Evolutionary conservation across 2,113 vertebrate genomes (phyloP).

Genomic region (Euleptes europaea): DNA sequence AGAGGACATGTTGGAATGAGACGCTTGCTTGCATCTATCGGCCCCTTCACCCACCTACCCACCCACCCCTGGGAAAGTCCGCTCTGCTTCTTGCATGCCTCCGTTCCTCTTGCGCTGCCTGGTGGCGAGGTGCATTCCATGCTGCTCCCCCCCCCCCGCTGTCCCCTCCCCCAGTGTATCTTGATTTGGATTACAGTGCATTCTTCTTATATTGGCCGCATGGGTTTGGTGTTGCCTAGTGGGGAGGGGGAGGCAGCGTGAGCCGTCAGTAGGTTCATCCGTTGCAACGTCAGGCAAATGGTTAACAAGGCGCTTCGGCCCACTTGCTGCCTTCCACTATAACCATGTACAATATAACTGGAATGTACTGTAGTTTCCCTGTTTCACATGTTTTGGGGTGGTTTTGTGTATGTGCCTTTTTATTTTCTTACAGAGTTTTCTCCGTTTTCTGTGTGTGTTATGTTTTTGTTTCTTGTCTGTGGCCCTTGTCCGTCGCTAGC

Average conservation of each 20-base stretch:
- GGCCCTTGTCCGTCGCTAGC: slow-evolving; percentile 73
- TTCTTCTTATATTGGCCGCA: slow-evolving; percentile 20
- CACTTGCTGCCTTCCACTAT: neutral
- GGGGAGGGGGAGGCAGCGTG: neutral
- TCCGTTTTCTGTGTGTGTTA: slow-evolving; percentile 15
- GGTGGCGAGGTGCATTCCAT: neutral
- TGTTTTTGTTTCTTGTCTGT: slow-evolving; percentile 19
- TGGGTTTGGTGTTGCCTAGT: neutral
- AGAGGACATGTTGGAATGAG: neutral
- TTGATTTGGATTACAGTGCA: slow-evolving; percentile 36
- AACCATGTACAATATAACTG: neutral
- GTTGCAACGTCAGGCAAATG: neutral
- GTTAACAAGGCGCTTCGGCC: neutral
- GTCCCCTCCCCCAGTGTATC: neutral
- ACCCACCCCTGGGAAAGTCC: neutral
- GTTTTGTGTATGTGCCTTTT: slow-evolving; percentile 53
- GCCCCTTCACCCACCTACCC: too few species aligned
- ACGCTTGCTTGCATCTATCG: too few species aligned
- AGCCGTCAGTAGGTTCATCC: neutral
- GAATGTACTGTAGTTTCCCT: slow-evolving; percentile 22
- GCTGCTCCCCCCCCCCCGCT: neutral
- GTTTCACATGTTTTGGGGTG: slow-evolving; percentile 45
- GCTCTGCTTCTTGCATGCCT: neutral
- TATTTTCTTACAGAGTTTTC: slow-evolving; percentile 57
- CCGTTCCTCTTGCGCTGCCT: neutral